phyloP scores from a whole-genome alignment of 2,888 invertebrate genomes.

The Drosophila macrospina region DNA sequence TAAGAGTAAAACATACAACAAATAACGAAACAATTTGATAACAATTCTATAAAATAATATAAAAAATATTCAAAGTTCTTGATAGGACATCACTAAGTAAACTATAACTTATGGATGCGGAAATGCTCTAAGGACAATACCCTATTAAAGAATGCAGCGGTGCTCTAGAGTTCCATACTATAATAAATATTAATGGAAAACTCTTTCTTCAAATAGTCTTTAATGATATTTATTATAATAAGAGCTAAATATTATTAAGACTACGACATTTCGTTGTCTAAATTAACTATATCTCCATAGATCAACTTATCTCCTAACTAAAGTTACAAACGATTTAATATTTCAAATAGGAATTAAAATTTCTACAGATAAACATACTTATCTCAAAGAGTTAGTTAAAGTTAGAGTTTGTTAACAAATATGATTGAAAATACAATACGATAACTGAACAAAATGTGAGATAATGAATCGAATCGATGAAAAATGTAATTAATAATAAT shows the following conservation, averaged over 20 bases:
- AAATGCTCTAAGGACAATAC: no score
- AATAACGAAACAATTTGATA: neutral
- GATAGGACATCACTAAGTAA: neutral
- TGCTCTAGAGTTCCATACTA: no score
- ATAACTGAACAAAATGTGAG: neutral
- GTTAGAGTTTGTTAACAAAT: neutral
- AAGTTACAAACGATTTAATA: no score
- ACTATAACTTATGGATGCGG: no score
- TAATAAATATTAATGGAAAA: no score
- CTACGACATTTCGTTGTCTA: neutral
- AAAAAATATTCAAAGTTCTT: neutral
- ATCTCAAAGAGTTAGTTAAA: neutral
- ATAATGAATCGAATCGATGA: slow-evolving; percentile 1
- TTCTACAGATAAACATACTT: neutral
- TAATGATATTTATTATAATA: no score
- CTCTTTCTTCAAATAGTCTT: no score
- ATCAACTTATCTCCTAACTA: neutral
- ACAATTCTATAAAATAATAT: neutral
- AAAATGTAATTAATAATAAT: neutral
- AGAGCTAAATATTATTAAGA: no score
- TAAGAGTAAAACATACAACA: neutral
- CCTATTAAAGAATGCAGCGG: no score
- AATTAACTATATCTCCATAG: neutral
- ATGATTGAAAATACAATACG: neutral
- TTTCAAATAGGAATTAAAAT: neutral